Base-by-base conservation (phyloP, 23 tunicate genomes). In the Corella eumyota region DNA sequence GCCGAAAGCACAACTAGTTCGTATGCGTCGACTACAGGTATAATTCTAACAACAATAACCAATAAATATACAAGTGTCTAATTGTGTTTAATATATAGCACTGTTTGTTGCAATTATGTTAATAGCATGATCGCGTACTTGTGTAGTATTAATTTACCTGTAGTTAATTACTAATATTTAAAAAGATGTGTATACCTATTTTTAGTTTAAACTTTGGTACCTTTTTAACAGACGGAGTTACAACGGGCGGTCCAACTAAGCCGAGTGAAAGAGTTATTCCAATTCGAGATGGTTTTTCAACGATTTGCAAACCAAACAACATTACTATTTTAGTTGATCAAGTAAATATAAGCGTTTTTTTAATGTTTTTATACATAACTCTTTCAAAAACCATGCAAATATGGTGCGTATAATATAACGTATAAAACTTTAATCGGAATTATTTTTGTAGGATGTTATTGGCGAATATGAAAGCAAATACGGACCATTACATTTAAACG, bases 401-500 rank as follows among this genome's bases (percentile, higher is more conserved):
- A n/a, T n/a, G n/a, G 15, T 7, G 15, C 57, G 23, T 19, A 19
- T 51, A 7, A 51, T 51, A 7, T 51, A 7, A 6, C 23, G 6
- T 7, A 51, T 51, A 7, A 11, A 5, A 51, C 22, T 51, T 51
- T 51, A 7, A 51, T n/a, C 6, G 6, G 57, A 51, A 51, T 40
- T 32, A 4, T 40, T 29, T 0, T 34, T 68, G 4, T 44, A 82
- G 92, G 44, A 36, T n/a, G 70, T 92, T 1, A 82, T 82, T 35
- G 98, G 72, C 20, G 53, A 64, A 25, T 92, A 82, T 40, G 98
- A 92, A 34, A 19, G 32, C 19, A 54, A 74, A 35, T 92, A 65
- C 56, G 98, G 98, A 32, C 98, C 98, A 27, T 60, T 92, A 0
- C 81, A 76, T 71, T 62, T 92, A 11, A 64, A 75, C 66, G 82